These are phyloP conservation scores for Caenorhabditis elegans DNA, from an alignment of 1,140 invertebrate species.

Conservation along the genomic window DNA sequence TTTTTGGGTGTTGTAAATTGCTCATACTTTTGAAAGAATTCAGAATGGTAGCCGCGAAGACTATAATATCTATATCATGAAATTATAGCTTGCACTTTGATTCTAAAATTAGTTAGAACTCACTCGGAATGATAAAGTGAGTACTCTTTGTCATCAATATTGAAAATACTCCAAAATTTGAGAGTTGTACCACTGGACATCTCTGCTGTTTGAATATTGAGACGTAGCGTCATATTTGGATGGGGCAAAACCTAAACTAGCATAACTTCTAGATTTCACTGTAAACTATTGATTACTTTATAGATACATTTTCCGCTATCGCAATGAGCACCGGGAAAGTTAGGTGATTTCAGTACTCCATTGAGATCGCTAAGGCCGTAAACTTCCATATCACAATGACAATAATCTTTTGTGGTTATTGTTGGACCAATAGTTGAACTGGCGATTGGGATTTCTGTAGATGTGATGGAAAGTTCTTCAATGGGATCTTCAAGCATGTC, in stretches of 20 bases:
- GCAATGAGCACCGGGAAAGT: background rate
- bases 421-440: background rate
- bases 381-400: background rate
- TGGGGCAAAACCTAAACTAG: background rate
- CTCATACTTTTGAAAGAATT: background rate
- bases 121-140: background rate
- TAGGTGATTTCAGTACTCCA: background rate
- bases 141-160: background rate
- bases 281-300: background rate
- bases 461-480: background rate
- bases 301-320: background rate
- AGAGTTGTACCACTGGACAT: background rate
- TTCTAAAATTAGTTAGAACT: background rate
- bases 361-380: background rate
- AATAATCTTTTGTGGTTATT: background rate
- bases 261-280: background rate
- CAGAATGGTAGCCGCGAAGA: background rate
- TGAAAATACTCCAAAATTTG: background rate
- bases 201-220: background rate
- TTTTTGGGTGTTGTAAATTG: background rate
- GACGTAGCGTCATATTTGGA: background rate
- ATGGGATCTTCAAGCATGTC: background rate
- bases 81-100: background rate
- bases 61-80: background rate
- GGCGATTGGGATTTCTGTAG: background rate